Percentiles rank a stretch among this genome's conserved stretches.
phyloP scores from a whole-genome alignment of 2,113 vertebrate species.

The Nesoenas mayeri region DNA sequence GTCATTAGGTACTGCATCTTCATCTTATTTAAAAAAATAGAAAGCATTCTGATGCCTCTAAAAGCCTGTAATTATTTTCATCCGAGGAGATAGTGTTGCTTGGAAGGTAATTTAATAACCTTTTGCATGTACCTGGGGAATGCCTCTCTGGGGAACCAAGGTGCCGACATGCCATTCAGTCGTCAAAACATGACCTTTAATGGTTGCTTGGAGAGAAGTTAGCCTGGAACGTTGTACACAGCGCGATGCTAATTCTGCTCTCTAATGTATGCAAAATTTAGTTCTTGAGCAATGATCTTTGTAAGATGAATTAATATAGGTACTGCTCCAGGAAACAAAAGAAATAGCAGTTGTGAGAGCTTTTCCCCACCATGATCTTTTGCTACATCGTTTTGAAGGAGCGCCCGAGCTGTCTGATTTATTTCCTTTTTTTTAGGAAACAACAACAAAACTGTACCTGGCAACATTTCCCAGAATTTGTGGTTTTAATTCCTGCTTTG shows the following conservation, averaged over 20 bases:
- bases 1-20: constrained; percentile 98
- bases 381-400: constrained; percentile 54
- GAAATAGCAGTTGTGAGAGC: constrained; percentile 71
- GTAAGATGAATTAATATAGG: constrained; percentile 84
- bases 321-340: constrained; percentile 81
- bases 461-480: constrained; percentile 15
- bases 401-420: constrained; percentile 44
- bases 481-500: constrained; percentile 1
- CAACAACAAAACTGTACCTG: constrained; percentile 35
- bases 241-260: constrained; percentile 94
- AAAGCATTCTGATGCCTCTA: constrained; percentile 93
- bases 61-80: constrained; percentile 99
- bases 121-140: constrained; percentile 99
- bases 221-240: constrained; percentile 89
- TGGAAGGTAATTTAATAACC: constrained; percentile 99
- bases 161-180: constrained; percentile 99
- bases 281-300: constrained; percentile 84
- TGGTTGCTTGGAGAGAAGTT: constrained; percentile 99
- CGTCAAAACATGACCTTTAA: constrained; percentile 99
- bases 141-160: constrained; percentile 97
- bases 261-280: constrained; percentile 96
- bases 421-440: neutral
- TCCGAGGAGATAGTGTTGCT: constrained; percentile 91
- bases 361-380: constrained; percentile 59
- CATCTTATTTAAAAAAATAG: constrained; percentile 91